Conservation (phyloP, 2,797 vertebrate species). For the Spinus pinus region DNA sequence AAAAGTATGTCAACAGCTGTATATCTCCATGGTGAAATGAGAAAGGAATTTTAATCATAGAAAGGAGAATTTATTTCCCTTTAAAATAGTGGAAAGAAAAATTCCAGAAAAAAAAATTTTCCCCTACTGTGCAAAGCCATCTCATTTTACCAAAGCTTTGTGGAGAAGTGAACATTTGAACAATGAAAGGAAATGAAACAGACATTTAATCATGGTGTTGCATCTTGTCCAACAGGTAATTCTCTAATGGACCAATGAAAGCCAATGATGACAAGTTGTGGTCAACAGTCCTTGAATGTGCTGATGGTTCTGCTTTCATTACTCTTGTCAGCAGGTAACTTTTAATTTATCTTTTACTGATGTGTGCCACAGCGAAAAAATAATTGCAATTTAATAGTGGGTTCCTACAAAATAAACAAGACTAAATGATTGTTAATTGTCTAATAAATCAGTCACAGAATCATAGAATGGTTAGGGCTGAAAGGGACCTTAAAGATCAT, state of each 20-base stretch:
- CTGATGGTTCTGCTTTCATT: constrained; percentile 87
- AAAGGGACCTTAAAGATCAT: background rate
- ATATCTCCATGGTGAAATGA: background rate
- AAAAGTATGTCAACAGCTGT: background rate
- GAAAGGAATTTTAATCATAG: background rate
- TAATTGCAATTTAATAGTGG: background rate
- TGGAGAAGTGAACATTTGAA: background rate
- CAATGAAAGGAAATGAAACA: background rate
- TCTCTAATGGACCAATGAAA: constrained; percentile 82
- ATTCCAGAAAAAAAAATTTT: background rate
- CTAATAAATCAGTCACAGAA: background rate
- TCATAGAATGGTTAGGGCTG: background rate
- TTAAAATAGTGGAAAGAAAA: background rate
- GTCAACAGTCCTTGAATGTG: constrained; percentile 88
- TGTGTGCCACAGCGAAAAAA: background rate
- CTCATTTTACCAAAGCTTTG: background rate
- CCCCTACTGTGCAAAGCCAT: background rate
- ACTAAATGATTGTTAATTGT: background rate
- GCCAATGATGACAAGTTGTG: constrained; percentile 95
- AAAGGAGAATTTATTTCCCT: background rate
- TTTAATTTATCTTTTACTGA: background rate
- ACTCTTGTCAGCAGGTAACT: constrained; percentile 90
- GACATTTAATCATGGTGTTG: background rate
- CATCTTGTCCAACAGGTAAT: constrained; percentile 60
- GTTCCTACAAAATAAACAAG: background rate